These are phyloP conservation scores for Neotoxoptera formosana DNA, from an alignment of 1,140 invertebrate genomes.

Conservation along the genomic window DNA sequence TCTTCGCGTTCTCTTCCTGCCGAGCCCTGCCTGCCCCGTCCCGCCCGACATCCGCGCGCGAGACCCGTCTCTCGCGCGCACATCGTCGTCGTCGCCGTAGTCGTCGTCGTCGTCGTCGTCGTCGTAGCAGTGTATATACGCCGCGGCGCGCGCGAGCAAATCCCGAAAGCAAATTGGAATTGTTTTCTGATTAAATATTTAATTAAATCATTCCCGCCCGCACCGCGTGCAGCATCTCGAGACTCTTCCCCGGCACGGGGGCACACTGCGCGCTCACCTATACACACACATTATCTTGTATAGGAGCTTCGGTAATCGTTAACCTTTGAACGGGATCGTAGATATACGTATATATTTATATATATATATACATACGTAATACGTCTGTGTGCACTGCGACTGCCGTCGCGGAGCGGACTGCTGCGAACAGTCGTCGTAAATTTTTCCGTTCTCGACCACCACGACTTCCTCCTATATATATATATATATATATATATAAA, in stretches of 20 bases:
- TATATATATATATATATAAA: no score
- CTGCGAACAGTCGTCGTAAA: neutral
- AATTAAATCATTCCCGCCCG: constrained; percentile 51
- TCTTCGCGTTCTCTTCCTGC: neutral
- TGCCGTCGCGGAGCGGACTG: no score
- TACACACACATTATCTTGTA: neutral
- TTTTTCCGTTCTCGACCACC: neutral
- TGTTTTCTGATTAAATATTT: constrained; percentile 58
- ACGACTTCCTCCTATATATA: no score
- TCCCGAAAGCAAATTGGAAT: constrained; percentile 58
- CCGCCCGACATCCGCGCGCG: neutral
- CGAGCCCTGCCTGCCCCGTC: no score
- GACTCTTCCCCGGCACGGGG: neutral
- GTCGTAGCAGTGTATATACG: neutral
- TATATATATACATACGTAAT: neutral
- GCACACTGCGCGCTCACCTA: neutral
- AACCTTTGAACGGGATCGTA: constrained; percentile 26
- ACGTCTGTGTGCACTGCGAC: neutral
- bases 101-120: neutral
- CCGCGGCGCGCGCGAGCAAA: neutral
- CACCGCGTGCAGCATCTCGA: neutral
- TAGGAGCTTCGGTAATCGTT: neutral
- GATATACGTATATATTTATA: neutral
- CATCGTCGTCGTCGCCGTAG: neutral
- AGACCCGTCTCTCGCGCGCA: neutral